Percentiles rank a stretch among this genome's conserved stretches.
These are phyloP conservation scores for Andricus curvator DNA, from an alignment of 2,888 invertebrate genomes.

Conservation along the genomic window DNA sequence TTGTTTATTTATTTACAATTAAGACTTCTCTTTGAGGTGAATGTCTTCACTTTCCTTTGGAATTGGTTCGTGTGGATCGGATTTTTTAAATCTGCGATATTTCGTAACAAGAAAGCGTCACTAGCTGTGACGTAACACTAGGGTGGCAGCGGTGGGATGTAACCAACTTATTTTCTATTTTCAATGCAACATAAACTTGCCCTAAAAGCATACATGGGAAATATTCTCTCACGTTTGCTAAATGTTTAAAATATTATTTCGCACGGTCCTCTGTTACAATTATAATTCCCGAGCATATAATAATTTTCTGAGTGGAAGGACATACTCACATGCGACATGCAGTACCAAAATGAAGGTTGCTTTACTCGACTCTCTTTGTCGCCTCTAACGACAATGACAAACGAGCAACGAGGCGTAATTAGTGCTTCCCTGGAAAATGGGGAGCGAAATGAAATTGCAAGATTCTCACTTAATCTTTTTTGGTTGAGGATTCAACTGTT, in stretches of 20 bases:
- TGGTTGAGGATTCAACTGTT: too few relatives aligned
- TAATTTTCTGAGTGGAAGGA: neutral
- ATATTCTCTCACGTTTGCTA: neutral
- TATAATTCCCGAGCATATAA: constrained; percentile 18
- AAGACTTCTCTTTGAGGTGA: constrained; percentile 4
- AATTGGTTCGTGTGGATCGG: neutral
- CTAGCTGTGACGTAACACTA: too few relatives aligned
- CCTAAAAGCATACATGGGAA: neutral
- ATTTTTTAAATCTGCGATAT: neutral
- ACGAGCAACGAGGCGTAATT: constrained; percentile 23
- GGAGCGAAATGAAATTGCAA: constrained; percentile 18
- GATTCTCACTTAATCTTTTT: neutral
- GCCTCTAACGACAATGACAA: neutral
- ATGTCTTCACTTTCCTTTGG: neutral
- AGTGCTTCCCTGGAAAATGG: constrained; percentile 23
- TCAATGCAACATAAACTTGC: neutral
- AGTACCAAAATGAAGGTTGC: constrained; percentile 3
- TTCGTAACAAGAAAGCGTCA: neutral
- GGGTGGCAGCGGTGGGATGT: too few relatives aligned
- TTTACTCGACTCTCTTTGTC: neutral
- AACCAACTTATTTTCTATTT: neutral
- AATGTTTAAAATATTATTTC: neutral
- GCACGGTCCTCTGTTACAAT: constrained; percentile 5
- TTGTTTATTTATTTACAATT: constrained; percentile 25
- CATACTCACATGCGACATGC: neutral